Conservation (phyloP, 1,140 invertebrate genomes). For the Microplitis demolitor region DNA sequence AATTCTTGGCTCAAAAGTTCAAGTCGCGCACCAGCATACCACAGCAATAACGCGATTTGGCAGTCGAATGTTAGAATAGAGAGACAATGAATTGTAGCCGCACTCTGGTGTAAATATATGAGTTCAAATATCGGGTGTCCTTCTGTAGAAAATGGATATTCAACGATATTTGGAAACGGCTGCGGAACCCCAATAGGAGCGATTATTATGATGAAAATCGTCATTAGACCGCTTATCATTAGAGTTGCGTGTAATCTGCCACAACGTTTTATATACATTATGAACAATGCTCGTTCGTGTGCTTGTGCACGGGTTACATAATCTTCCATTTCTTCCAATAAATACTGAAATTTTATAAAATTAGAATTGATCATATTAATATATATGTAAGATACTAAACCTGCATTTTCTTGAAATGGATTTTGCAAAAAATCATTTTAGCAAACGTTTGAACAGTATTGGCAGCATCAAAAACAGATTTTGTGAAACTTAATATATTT, state of each 20-base stretch:
- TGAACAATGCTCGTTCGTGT: slow-evolving; percentile 20
- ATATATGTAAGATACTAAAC: neutral
- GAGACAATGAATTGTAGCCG: slow-evolving; percentile 26
- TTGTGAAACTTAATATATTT: slow-evolving; percentile 18
- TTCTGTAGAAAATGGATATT: slow-evolving; percentile 38
- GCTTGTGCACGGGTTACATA: slow-evolving; percentile 16
- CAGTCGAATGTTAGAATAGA: slow-evolving; percentile 29
- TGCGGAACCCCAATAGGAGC: slow-evolving; percentile 23
- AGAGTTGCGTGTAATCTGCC: slow-evolving; percentile 19
- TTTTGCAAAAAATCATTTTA: slow-evolving; percentile 27
- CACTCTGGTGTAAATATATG: slow-evolving; percentile 33
- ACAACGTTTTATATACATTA: slow-evolving; percentile 33
- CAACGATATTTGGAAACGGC: slow-evolving; percentile 30
- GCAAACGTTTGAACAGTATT: slow-evolving; percentile 9
- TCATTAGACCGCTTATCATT: slow-evolving; percentile 25
- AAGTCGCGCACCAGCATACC: slow-evolving; percentile 32
- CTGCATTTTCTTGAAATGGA: neutral
- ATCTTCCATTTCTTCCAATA: slow-evolving; percentile 34
- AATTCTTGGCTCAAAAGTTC: slow-evolving; percentile 29
- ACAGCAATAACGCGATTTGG: slow-evolving; percentile 28
- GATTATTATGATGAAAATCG: slow-evolving; percentile 15
- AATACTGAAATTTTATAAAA: neutral
- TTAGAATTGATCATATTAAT: neutral
- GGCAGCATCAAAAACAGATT: slow-evolving; percentile 24
- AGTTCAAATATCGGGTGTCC: slow-evolving; percentile 18